These are phyloP conservation scores for Drosophila paranaensis DNA, from an alignment of 2,888 invertebrate species.

Conservation along the genomic window DNA sequence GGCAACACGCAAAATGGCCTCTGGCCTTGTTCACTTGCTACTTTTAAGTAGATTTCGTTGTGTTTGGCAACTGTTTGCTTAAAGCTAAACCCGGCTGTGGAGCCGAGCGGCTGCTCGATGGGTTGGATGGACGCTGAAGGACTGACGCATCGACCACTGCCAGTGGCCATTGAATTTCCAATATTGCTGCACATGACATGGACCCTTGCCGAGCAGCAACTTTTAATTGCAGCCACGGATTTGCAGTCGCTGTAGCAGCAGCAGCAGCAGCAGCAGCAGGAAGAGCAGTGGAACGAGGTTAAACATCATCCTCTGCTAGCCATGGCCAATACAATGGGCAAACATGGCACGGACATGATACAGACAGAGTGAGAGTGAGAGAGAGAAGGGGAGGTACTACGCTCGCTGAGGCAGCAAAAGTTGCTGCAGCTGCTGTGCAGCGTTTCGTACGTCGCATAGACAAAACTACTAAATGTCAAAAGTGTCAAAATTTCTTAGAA, in stretches of 20 bases:
- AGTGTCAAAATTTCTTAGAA: conserved; percentile 78
- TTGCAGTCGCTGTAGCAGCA: conserved; percentile 40
- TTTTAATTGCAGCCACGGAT: conserved; percentile 73
- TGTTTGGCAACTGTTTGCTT: conserved; percentile 37
- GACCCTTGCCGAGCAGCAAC: conserved; percentile 49
- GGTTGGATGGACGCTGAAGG: background rate
- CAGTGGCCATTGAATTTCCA: conserved; percentile 46
- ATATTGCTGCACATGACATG: conserved; percentile 55
- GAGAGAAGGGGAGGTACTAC: background rate
- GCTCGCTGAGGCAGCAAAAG: conserved; percentile 7
- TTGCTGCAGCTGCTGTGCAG: conserved; percentile 16
- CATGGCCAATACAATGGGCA: conserved; percentile 52
- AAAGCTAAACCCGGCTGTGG: conserved; percentile 22
- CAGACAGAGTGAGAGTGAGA: background rate
- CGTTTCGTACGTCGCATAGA: conserved; percentile 52
- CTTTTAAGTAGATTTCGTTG: conserved; percentile 27
- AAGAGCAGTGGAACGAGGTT: conserved; percentile 2
- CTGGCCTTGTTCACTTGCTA: conserved; percentile 16
- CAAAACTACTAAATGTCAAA: conserved; percentile 80
- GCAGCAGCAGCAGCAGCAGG: background rate
- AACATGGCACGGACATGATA: conserved; percentile 28
- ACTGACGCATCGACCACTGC: conserved; percentile 27
- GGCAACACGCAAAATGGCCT: conserved; percentile 10
- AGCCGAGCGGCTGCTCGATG: background rate
- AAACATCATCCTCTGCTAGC: conserved; percentile 4